Percentiles rank a stretch among this genome's conserved stretches.
Conservation (phyloP, 2,797 vertebrate species). For the Lemur catta region DNA sequence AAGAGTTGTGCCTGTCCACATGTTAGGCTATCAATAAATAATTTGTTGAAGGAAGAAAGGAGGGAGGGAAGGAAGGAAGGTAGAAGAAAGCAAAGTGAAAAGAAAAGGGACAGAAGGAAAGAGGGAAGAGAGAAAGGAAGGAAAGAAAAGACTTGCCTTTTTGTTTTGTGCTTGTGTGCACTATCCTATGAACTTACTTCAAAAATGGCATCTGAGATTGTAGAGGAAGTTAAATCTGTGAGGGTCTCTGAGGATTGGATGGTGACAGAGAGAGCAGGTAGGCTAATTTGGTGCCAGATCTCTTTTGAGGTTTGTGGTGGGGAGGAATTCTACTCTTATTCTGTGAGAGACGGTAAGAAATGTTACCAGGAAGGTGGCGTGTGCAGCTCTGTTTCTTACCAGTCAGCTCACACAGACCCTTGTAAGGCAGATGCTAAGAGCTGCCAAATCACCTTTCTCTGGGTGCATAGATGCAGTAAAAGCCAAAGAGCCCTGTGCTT, state of each 20-base stretch:
- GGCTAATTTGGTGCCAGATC: background rate
- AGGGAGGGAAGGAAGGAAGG: background rate
- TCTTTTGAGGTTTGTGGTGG: background rate
- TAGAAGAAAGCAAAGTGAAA: background rate
- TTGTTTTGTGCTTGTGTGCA: background rate
- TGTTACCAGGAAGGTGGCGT: fast-evolving
- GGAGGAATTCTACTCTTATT: background rate
- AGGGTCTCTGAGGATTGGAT: no score
- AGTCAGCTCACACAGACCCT: fast-evolving
- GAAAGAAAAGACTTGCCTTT: background rate
- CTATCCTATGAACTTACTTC: background rate
- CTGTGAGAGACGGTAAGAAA: background rate
- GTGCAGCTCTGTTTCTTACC: background rate
- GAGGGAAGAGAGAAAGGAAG: background rate
- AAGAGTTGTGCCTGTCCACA: background rate
- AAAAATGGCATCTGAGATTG: background rate
- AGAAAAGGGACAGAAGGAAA: background rate
- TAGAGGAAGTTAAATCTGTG: background rate
- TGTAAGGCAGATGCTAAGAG: background rate
- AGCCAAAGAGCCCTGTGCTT: background rate
- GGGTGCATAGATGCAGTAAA: no score
- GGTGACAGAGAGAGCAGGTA: background rate
- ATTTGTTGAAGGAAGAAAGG: background rate
- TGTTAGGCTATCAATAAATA: background rate
- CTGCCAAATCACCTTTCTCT: background rate